A percentile compares a stretch with the other conserved stretches of the same genome.
Evolutionary conservation across 53 echinoderm and acorn worm species (phyloP).

Genomic region (Antedon mediterranea): DNA sequence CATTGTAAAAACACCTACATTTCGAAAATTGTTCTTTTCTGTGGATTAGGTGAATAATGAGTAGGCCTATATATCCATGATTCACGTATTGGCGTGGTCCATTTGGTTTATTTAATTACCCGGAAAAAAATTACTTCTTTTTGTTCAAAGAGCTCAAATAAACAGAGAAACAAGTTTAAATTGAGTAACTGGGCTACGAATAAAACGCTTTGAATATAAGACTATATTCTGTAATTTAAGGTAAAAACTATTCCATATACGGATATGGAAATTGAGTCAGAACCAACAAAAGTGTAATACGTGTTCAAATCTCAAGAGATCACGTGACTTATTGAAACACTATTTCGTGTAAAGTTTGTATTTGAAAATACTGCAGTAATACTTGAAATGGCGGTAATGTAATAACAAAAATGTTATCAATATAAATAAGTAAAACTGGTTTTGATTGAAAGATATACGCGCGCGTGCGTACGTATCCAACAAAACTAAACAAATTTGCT

Average conservation of each 20-base stretch:
- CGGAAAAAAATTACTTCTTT: background rate
- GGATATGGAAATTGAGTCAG: background rate
- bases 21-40: background rate
- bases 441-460: too few relatives aligned
- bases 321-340: background rate
- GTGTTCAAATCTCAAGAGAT: background rate
- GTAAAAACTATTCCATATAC: background rate
- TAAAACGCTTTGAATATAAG: too few relatives aligned
- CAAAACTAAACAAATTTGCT: too few relatives aligned
- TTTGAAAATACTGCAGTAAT: too few relatives aligned
- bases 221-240: background rate
- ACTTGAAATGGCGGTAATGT: too few relatives aligned
- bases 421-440: too few relatives aligned
- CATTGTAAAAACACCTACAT: background rate
- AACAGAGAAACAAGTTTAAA: background rate
- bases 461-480: too few relatives aligned
- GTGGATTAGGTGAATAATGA: background rate
- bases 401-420: too few relatives aligned
- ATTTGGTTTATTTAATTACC: background rate
- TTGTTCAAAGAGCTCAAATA: background rate
- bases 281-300: background rate
- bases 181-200: background rate
- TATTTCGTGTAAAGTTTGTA: too few relatives aligned
- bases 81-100: background rate
- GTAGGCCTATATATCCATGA: background rate